phyloP scores from a whole-genome alignment of 2,888 invertebrate species.

The Patella pellucida region DNA sequence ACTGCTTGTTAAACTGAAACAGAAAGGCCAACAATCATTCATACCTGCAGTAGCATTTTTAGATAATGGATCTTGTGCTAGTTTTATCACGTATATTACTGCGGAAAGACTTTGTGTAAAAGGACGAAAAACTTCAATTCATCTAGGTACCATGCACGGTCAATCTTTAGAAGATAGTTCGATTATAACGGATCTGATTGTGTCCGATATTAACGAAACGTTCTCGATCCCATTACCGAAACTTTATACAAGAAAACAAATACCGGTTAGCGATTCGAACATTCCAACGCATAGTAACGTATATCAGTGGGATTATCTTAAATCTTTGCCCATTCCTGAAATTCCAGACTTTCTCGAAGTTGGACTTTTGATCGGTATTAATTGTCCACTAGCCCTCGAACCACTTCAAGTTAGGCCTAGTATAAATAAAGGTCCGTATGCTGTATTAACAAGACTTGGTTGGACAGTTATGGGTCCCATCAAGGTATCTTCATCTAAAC shows the following conservation, averaged over 20 bases:
- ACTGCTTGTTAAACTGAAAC: constrained; percentile 17
- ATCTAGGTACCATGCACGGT: constrained; percentile 20
- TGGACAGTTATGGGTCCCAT: constrained; percentile 3
- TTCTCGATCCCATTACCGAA: not conserved
- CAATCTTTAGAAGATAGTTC: not conserved
- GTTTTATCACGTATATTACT: constrained; percentile 13
- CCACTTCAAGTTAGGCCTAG: not conserved
- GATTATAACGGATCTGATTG: not conserved
- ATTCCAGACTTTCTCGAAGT: no score
- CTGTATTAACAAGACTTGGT: not conserved
- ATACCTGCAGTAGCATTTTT: constrained; percentile 21
- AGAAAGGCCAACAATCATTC: not conserved
- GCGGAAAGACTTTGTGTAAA: no score
- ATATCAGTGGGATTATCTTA: not conserved
- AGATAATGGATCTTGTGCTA: constrained; percentile 18
- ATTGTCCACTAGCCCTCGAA: no score
- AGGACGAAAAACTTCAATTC: constrained; percentile 1
- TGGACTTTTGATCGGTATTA: not conserved
- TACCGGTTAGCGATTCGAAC: not conserved
- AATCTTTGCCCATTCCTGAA: not conserved
- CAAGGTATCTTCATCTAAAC: not conserved
- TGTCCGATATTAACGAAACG: not conserved
- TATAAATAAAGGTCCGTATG: not conserved
- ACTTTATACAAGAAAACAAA: not conserved
- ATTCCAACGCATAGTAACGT: not conserved